Base-by-base conservation (phyloP, 2,797 vertebrate species). In the Threskiornis aethiopicus region DNA sequence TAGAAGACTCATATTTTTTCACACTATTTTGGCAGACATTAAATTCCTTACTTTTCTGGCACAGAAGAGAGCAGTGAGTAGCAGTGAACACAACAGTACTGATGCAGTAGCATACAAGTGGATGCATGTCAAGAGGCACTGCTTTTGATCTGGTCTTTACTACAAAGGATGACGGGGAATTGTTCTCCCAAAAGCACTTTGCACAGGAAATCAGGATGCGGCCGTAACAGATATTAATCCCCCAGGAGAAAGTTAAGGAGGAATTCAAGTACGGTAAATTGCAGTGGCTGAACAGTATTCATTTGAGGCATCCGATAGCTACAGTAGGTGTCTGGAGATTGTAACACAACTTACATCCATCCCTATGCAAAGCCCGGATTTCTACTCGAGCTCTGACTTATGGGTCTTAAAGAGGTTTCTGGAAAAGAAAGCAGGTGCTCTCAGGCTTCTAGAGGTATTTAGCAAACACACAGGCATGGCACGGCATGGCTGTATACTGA, bases 161-260 rank as follows among this genome's bases (percentile, higher is more conserved):
- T 92, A 64, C 51, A 61, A 79, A 95, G 95, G 95, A 95, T 75
- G 95, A 89, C 2, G 16, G 93, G 93, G 93, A 96, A 93, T 87
- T 95, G 84, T 81, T 91, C 71, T 96, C 95, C 95, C 96, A 84
- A 89, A 97, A 90, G 97, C 95, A 97, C 94, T 97, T 96, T 93
- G 94, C 72, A 59, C 84, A 93, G 96, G 96, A 97, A 97, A 90
- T 37, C 72, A 94, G 94, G 96, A 97, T 95, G 62, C 79, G 58
- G 82, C 92, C 62, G 29, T 84, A 95, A 93, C 62, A 62, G 95
- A 91, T 91, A 95, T 95, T 95, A 97, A 97, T 97, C 93, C 88
- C 96, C 21, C 76, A 51, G 96, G 96, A 93, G 87, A 76, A 94
- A 87, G 89, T 65, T 57, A 91, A 78, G 73, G 83, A 94, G 52